Conservation (phyloP, 2,113 vertebrate species). For the Cryptomyrus ogoouensis region DNA sequence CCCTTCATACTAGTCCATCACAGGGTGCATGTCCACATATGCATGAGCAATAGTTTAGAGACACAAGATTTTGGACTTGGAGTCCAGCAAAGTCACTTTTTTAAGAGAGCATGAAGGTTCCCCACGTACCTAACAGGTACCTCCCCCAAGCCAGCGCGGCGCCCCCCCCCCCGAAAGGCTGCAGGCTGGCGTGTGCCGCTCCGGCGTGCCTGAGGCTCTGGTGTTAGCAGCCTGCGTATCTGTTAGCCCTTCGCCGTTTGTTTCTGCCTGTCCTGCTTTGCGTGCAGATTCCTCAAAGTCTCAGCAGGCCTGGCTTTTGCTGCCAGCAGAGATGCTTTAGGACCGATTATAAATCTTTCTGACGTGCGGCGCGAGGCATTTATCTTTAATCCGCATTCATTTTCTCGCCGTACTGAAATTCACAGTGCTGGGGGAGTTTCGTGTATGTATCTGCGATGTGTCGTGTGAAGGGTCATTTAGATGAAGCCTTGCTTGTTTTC, state of each 20-base stretch:
- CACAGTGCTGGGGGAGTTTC: not conserved
- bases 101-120: not conserved
- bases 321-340: conserved; percentile 15
- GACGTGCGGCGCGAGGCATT: not conserved
- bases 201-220: not conserved
- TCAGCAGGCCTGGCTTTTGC: not conserved
- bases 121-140: not conserved
- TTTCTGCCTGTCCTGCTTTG: not conserved
- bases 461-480: not conserved
- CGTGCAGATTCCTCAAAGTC: conserved; percentile 12
- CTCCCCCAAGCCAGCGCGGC: not conserved
- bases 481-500: not conserved
- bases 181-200: not conserved
- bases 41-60: not conserved
- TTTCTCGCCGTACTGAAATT: not conserved
- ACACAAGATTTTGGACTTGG: not conserved
- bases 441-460: too few species aligned
- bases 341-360: conserved; percentile 16
- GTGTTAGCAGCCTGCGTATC: not conserved
- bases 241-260: not conserved
- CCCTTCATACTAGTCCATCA: not conserved
- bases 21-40: not conserved
- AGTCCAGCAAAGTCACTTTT: not conserved
- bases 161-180: not conserved
- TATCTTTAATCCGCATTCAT: not conserved